Base-by-base conservation (phyloP, 2,113 vertebrate species). In the Mionectes macconnelli region DNA sequence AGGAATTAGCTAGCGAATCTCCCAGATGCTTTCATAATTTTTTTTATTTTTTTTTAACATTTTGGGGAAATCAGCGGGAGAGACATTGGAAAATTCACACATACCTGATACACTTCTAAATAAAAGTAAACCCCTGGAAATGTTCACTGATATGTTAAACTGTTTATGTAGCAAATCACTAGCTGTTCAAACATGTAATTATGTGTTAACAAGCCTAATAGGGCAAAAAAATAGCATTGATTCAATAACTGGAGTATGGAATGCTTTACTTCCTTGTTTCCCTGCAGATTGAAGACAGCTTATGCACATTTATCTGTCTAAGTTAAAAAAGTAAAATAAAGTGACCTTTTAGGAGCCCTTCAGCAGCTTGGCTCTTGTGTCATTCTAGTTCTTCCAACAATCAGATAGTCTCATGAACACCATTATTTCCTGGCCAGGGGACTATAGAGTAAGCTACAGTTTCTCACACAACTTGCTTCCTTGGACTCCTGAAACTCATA, bases 381-480 rank as follows among this genome's bases (percentile, higher is more conserved):
- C 5, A 0, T 56, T 77, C 50, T 66, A 39, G n/a, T 67, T 92
- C 60, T 94, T 94, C 42, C 60, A 83, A 47, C 45, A 67, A 64
- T 37, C n/a, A 42, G 56, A 72, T 35, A 90, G 77, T 87, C 23
- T 91, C 47, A 31, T 52, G 82, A 93, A 52, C 44, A 39, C 72
- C 27, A 18, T 67, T 83, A 57, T 74, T 96, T 94, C 66, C 63
- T 90, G 15, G 81, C 52, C 84, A 89, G 62, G 59, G 27, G 14
- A 90, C 63, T 78, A n/a, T 47, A 91, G 82, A 53, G 66, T 28
- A 57, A 89, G 59, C 30, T 56, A 42, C 2, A 3, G 33, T 39
- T 90, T 86, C 88, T 96, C 87, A 80, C 59, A 91, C 75, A 76
- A 72, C 62, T 82, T 72, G 37, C 44, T 88, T 96, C 78, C 79